Evolutionary conservation across 2,888 invertebrate species (phyloP), one percentile per base, ranked within the genome.

Genomic region (Ormyrus pomaceus): DNA sequence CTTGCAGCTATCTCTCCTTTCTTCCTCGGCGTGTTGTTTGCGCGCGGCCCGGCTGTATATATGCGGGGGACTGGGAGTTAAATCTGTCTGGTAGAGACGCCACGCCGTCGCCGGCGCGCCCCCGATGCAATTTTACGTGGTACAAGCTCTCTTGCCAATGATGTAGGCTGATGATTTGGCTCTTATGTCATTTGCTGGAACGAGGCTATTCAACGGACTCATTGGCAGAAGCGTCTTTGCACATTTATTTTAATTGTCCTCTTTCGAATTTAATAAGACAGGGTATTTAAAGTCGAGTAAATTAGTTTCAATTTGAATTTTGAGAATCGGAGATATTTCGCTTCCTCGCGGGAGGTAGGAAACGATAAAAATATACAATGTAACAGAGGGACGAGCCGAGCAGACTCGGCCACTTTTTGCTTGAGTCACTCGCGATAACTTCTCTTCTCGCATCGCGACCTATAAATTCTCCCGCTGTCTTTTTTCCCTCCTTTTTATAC

Each of bases 401-500:
- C 53, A 61, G 58, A 50, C 3, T 4, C 34, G 34, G 34, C 34
- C 34, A 4, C 34, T 65, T 74, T n/a, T 53, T 19, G 51, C 10
- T 69, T 48, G 45, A 62, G 61, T 53, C 70, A 5, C 3, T 8
- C 62, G 10, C 46, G 72, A 72, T 78, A 78, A 72, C 46, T 78
- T 72, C 70, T 72, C 61, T 85, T 82, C 84, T 46, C 84, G 83
- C 84, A 84, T 82, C 80, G 86, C 84, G 84, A 84, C 85, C 85
- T 84, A 87, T 87, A 87, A 87, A 86, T 87, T 84, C 77, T 83
- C 69, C 81, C 81, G 82, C 83, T 84, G 82, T 80, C 81, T 75
- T 10, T 34, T 46, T 46, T 79, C 69, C 58, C 53, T 61, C 50
- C 7, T 58, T 69, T 64, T 58, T 34, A 34, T 34, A 4, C 34